phyloP scores from a whole-genome alignment of 2,113 vertebrate genomes.

The Callocephalon fimbriatum region DNA sequence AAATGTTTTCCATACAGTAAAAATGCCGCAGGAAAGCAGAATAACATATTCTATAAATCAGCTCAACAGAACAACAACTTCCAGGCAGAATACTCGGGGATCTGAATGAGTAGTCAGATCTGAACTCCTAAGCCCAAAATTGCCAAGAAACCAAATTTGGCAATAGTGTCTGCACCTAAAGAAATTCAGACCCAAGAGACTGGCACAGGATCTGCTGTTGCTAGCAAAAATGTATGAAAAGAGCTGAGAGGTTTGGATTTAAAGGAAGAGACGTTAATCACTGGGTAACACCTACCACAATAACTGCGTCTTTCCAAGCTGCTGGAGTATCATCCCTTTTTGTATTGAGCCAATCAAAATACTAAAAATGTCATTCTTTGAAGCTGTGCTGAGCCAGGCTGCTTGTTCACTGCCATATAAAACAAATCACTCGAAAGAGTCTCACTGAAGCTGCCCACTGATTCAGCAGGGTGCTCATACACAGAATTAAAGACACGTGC shows the following conservation, averaged over 20 bases:
- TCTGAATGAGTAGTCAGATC: background rate
- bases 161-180: conserved; percentile 46
- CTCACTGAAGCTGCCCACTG: conserved; percentile 44
- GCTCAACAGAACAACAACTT: conserved; percentile 38
- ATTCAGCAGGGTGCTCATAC: conserved; percentile 33
- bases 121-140: conserved; percentile 41
- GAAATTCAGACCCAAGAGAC: conserved; percentile 19
- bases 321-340: conserved; percentile 41
- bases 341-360: conserved; percentile 62
- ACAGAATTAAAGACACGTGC: background rate
- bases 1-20: conserved; percentile 70
- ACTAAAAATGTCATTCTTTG: conserved; percentile 59
- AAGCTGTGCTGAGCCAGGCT: conserved; percentile 52
- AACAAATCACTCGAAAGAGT: conserved; percentile 59
- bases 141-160: conserved; percentile 42
- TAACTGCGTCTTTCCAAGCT: conserved; percentile 30
- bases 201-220: conserved; percentile 54
- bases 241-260: conserved; percentile 46
- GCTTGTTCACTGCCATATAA: background rate
- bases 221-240: conserved; percentile 60
- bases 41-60: conserved; percentile 34
- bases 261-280: conserved; percentile 63
- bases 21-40: conserved; percentile 41
- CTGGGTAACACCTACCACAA: conserved; percentile 60
- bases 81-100: background rate